phyloP scores from a whole-genome alignment of 2,797 vertebrate genomes.

The Pagetopsis macropterus region DNA sequence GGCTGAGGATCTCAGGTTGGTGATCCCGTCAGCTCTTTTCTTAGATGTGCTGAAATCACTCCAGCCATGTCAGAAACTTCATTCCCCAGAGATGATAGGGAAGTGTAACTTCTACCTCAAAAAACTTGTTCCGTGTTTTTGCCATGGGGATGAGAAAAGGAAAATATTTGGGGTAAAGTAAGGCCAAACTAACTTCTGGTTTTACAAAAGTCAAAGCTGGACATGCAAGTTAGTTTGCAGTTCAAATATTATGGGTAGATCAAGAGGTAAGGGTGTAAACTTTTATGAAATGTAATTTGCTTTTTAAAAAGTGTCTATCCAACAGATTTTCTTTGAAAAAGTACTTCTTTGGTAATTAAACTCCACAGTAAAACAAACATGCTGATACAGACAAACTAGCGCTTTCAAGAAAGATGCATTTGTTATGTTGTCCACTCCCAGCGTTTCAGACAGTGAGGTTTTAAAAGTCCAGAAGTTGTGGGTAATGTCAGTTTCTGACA shows the following conservation, averaged over 20 bases:
- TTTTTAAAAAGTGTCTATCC: background rate
- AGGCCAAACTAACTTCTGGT: conserved; percentile 19
- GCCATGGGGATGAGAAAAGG: conserved; percentile 35
- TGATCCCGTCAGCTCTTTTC: conserved; percentile 52
- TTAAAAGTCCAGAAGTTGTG: conserved; percentile 6
- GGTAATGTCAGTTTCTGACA: background rate
- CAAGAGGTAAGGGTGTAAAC: background rate
- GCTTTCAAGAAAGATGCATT: background rate
- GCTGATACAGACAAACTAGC: background rate
- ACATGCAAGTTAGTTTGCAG: conserved; percentile 20
- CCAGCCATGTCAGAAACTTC: conserved; percentile 53
- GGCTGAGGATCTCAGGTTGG: conserved; percentile 37
- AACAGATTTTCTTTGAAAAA: background rate
- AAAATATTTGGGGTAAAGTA: conserved; percentile 30
- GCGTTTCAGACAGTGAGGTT: conserved; percentile 1
- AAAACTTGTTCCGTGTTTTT: conserved; percentile 43
- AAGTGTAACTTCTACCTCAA: conserved; percentile 42
- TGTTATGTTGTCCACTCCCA: background rate
- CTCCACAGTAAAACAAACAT: background rate
- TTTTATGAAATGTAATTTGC: conserved; percentile 6
- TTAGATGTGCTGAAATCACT: conserved; percentile 60
- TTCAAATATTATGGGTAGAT: background rate
- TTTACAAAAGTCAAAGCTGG: conserved; percentile 13
- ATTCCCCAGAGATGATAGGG: conserved; percentile 54
- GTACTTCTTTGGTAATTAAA: background rate